phyloP scores from a whole-genome alignment of 53 echinoderm and acorn worm genomes.

The Echinarachnius parma region DNA sequence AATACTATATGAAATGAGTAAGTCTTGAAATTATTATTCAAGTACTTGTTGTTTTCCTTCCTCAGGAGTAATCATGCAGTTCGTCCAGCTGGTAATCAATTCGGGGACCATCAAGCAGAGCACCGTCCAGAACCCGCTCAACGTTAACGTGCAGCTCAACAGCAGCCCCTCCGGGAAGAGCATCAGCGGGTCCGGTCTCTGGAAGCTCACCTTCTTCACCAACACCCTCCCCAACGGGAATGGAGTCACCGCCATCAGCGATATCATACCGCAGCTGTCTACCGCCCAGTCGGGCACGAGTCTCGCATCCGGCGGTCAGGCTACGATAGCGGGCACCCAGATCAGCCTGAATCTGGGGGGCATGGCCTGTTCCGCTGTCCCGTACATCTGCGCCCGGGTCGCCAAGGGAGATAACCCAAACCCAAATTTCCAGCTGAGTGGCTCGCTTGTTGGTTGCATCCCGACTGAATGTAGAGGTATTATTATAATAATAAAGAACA shows the following conservation, averaged over 20 bases:
- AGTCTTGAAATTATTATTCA: background rate
- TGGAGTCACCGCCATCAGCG: constrained; percentile 21
- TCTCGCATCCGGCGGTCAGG: constrained; percentile 50
- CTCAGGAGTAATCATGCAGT: constrained; percentile 60
- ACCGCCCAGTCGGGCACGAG: constrained; percentile 40
- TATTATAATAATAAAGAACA: no score
- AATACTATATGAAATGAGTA: no score
- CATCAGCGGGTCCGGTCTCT: constrained; percentile 69
- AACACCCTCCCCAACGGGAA: constrained; percentile 45
- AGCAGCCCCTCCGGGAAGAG: constrained; percentile 56
- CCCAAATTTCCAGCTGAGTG: constrained; percentile 74
- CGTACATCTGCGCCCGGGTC: constrained; percentile 77
- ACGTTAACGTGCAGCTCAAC: constrained; percentile 50
- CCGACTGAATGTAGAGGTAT: constrained; percentile 60
- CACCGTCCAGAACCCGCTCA: constrained; percentile 38
- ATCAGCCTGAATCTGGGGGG: constrained; percentile 46
- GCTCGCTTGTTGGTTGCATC: constrained; percentile 54
- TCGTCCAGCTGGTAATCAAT: constrained; percentile 37
- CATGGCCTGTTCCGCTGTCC: constrained; percentile 64
- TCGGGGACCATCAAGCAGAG: constrained; percentile 61
- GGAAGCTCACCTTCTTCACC: constrained; percentile 64
- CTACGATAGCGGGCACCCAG: constrained; percentile 24
- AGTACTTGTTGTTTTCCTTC: background rate
- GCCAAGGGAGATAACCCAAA: constrained; percentile 66
- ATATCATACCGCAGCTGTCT: constrained; percentile 26